Conservation (phyloP, 2,888 invertebrate genomes). For the Xestia xanthographa region DNA sequence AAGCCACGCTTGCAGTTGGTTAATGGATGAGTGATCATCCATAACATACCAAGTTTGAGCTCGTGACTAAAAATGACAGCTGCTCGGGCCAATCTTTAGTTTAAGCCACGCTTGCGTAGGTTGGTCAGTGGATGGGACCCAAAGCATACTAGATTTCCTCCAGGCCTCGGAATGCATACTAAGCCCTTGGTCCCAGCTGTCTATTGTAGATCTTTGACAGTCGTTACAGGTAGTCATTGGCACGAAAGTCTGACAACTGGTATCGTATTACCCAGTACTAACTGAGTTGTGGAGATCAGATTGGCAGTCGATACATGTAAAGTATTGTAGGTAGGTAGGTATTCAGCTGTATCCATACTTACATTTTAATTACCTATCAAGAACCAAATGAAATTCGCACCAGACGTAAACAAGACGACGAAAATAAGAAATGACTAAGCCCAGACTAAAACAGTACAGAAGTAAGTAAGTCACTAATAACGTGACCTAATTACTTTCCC, state of each 20-base stretch:
- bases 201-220: background rate
- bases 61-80: too few species aligned
- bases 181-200: background rate
- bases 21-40: background rate
- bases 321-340: too few species aligned
- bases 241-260: too few species aligned
- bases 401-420: background rate
- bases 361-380: background rate
- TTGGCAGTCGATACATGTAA: background rate
- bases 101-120: background rate
- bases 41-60: background rate
- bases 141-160: background rate
- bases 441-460: background rate
- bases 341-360: background rate
- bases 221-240: too few species aligned
- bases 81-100: background rate
- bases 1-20: background rate
- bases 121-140: background rate
- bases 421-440: background rate
- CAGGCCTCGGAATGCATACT: too few species aligned
- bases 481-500: slow-evolving; percentile 17
- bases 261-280: too few species aligned
- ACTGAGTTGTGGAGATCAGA: background rate
- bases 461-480: background rate
- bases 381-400: background rate